Evolutionary conservation across 2,113 vertebrate species (phyloP).

Genomic region (Chascanopsetta lugubris): DNA sequence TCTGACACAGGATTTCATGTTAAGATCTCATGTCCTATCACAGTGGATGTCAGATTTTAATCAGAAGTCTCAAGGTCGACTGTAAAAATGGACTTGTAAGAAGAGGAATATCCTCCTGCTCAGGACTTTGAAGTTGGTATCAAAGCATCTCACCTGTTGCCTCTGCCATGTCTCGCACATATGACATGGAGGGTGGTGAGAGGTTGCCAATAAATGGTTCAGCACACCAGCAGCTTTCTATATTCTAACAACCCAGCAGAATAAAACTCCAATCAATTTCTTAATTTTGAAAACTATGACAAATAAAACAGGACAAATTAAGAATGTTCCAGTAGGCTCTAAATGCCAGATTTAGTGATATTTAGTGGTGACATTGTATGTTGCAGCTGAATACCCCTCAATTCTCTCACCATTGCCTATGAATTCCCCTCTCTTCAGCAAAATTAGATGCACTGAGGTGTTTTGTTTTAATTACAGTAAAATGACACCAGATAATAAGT

Average conservation of each 20-base stretch:
- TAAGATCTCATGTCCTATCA: neutral
- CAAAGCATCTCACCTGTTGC: conserved; percentile 37
- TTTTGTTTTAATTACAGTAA: too few relatives aligned
- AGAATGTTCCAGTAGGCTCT: too few relatives aligned
- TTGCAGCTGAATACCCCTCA: too few relatives aligned
- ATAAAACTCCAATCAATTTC: neutral
- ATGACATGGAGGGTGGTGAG: neutral
- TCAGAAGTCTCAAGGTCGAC: conserved; percentile 11
- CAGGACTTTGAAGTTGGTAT: conserved; percentile 41
- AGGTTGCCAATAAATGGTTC: neutral
- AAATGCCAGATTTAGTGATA: too few relatives aligned
- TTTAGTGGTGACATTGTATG: too few relatives aligned
- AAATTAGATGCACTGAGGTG: too few relatives aligned
- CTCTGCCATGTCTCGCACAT: conserved; percentile 2
- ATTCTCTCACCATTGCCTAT: too few relatives aligned
- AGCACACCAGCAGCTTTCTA: neutral
- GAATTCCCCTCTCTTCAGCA: too few relatives aligned
- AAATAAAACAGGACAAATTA: too few relatives aligned
- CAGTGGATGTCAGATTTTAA: conserved; percentile 19
- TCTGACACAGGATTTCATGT: too few relatives aligned
- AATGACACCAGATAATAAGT: too few relatives aligned
- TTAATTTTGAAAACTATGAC: neutral
- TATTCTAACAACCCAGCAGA: neutral
- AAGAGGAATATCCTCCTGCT: neutral
- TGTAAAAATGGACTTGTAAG: neutral